Base-by-base conservation (phyloP, 2,113 vertebrate genomes). In the Leptocoma aspasia region DNA sequence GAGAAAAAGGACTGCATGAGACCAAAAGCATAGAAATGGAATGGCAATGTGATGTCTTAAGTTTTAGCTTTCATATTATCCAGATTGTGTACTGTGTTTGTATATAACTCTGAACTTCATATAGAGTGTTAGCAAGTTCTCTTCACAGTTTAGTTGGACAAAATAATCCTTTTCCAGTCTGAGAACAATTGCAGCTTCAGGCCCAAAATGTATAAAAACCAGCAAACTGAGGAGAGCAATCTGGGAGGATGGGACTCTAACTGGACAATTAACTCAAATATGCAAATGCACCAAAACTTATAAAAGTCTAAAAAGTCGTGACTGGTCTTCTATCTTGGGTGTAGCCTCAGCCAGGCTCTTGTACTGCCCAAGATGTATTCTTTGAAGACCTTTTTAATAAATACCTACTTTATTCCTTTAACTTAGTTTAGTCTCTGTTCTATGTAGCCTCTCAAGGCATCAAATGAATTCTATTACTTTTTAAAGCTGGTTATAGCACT, bases 131-230 rank as follows among this genome's bases (percentile, higher is more conserved):
- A 49, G 26, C 24, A 49, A 69, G 26, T 4, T 37, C 42, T 59
- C 33, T 8, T 59, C 27, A 59, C 20, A 30, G 8, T 59, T 75
- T 37, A 59, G 26, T 59, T 4, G 23, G 7, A 75, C 20, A 47
- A 59, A 35, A 30, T 19, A 75, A 17, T 75, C 19, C 11, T 30
- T 37, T 75, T 59, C 53, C 33, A 37, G 8, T 19, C 24, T 2
- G 6, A 73, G 10, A 45, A 17, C 5, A 0, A 0, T 23, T 45
- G 8, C 3, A 35, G 15, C 26, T 59, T 45, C 19, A 47, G 11
- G 26, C 19, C 26, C 42, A 13, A 30, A 57, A 45, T 16, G 3
- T 22, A 10, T 6, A 45, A 45, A 45, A 13, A 28, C 14, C 2
- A 2, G 8, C 0, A 0, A 33, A 33, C 2, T 19, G 37, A 71